Percentiles rank a stretch among this genome's conserved stretches.
Evolutionary conservation across 1,140 invertebrate species (phyloP).

Genomic region (Galleria mellonella): DNA sequence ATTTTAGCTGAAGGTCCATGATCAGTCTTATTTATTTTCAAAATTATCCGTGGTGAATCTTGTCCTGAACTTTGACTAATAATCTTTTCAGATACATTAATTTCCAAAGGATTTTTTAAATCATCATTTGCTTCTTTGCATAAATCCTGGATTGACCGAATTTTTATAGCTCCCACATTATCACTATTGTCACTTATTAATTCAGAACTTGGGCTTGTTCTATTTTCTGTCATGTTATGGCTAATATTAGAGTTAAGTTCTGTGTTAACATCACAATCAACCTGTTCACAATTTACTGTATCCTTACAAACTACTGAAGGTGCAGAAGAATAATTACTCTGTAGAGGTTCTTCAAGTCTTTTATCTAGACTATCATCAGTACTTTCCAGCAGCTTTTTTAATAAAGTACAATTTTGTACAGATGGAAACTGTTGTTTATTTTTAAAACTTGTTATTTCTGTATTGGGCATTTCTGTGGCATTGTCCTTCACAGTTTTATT

Average conservation of each 20-base stretch:
- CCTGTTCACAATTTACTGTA: conserved; percentile 2
- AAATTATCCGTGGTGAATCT: conserved; percentile 71
- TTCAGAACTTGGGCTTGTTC: conserved; percentile 10
- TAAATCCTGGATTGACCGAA: conserved; percentile 33
- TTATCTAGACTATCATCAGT: conserved; percentile 34
- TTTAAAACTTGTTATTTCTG: neutral
- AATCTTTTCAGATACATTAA: conserved; percentile 57
- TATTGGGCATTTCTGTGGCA: too few species aligned
- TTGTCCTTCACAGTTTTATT: too few species aligned
- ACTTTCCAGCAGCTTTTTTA: conserved; percentile 58
- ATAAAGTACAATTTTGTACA: conserved; percentile 52
- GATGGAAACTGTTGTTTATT: conserved; percentile 22
- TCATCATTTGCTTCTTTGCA: conserved; percentile 47
- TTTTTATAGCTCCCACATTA: conserved; percentile 15
- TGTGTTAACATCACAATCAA: conserved; percentile 3
- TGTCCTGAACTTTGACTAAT: conserved; percentile 58
- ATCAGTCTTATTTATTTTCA: conserved; percentile 73
- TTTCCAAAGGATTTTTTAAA: conserved; percentile 64
- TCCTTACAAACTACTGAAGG: conserved; percentile 6
- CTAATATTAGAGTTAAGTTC: conserved; percentile 8
- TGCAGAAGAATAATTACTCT: conserved; percentile 4
- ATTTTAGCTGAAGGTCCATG: conserved; percentile 70
- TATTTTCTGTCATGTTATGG: conserved; percentile 7
- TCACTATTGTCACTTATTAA: conserved; percentile 12
- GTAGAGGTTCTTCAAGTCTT: conserved; percentile 20